Base-by-base conservation (phyloP, 2,113 vertebrate genomes). In the Sinocyclocheilus grahami region DNA sequence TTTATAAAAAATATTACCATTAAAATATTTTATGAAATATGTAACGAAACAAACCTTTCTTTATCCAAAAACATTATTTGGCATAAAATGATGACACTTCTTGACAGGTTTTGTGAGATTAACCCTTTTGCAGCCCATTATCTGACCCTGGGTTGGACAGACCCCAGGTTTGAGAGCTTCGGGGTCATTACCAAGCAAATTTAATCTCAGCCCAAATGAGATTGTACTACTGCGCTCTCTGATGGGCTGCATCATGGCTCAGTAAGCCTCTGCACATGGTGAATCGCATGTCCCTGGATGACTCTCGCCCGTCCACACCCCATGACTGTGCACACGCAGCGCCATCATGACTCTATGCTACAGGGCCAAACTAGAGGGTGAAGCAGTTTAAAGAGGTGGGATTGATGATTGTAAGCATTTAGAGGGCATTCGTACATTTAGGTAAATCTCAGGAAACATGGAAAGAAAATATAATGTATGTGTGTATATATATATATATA, bases 151-250 rank as follows among this genome's bases (percentile, higher is more conserved):
- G 7, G 2, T 30, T 67, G n/a, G n/a, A 27, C 46, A 69, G 63
- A 69, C 4, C 9, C 12, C 1, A 1, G 18, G 42, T 82, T 82
- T 53, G 42, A 82, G 63, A 82, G 24, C 63, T 53, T 22, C 2
- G 3, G n/a, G 24, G 81, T 71, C 46, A 82, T 82, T 71, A 71
- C 5, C 24, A 53, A 71, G 65, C 18, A 8, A 69, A 71, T 22
- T n/a, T 5, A 69, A 53, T 42, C 37, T 16, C n/a, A 65, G 27
- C 39, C 22, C 24, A 55, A 86, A 33, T 58, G 22, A 16, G 16
- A 11, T 81, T 85, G 76, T 78, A 85, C 80, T 85, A 63, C 42
- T 77, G n/a, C 24, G 39, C 77, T 85, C 63, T 80, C 82, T 75
- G 48, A 65, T 65, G 71, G 51, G 75, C 76, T 55, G 39, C 72